Evolutionary conservation across 2,888 invertebrate species (phyloP).

Genomic region (Stenichneumon culpator): DNA sequence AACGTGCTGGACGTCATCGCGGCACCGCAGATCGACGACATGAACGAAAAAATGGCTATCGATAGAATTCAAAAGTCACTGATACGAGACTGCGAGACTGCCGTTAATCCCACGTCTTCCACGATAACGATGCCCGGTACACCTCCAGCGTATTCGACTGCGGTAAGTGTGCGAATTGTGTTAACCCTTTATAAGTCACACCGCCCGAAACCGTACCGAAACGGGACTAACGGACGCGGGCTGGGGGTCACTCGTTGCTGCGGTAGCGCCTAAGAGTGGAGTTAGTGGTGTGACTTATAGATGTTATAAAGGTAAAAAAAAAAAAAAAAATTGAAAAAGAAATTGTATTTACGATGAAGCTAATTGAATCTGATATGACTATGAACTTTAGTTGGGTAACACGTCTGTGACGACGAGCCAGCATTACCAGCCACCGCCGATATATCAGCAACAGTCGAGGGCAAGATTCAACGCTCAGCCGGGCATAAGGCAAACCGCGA

Average conservation of each 20-base stretch:
- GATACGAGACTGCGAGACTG: constrained; percentile 92
- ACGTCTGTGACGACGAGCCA: constrained; percentile 84
- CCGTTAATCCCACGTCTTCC: constrained; percentile 88
- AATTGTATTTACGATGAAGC: not conserved
- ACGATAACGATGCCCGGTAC: constrained; percentile 87
- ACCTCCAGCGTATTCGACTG: constrained; percentile 88
- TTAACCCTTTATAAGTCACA: not conserved
- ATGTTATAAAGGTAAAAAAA: not conserved
- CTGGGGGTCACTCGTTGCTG: too few relatives aligned
- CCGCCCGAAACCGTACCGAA: too few relatives aligned
- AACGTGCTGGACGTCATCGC: constrained; percentile 85
- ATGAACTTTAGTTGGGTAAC: constrained; percentile 75
- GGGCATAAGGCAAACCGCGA: constrained; percentile 77
- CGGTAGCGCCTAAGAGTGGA: too few relatives aligned
- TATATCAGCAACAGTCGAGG: constrained; percentile 83
- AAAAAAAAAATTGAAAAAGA: not conserved
- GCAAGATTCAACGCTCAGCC: constrained; percentile 82
- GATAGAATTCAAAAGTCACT: constrained; percentile 96
- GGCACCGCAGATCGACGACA: constrained; percentile 83
- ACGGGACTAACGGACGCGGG: too few relatives aligned
- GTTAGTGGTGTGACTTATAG: too few relatives aligned
- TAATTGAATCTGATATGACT: not conserved
- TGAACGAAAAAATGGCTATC: constrained; percentile 93
- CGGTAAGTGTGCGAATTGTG: constrained; percentile 83
- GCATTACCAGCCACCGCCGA: constrained; percentile 85